These are phyloP conservation scores for Heteronetta atricapilla DNA, from an alignment of 2,113 vertebrate genomes.

Conservation along the genomic window DNA sequence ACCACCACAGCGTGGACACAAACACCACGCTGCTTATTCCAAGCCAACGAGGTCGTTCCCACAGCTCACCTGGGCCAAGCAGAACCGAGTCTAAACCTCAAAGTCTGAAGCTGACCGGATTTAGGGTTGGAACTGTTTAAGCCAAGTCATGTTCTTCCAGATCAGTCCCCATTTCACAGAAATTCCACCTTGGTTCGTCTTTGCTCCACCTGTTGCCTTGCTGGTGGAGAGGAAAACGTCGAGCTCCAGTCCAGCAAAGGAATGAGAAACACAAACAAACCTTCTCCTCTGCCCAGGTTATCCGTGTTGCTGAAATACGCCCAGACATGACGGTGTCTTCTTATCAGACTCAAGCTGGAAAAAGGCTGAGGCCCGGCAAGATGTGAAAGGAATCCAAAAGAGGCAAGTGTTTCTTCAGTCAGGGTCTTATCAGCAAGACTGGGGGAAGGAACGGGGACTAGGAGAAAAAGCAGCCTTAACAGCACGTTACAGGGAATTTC, in stretches of 20 bases:
- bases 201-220: neutral
- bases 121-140: neutral
- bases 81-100: neutral
- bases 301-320: neutral
- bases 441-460: neutral
- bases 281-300: neutral
- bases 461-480: neutral
- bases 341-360: neutral
- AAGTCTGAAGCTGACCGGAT: neutral
- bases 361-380: neutral
- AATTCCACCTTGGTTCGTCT: neutral
- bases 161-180: neutral
- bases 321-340: neutral
- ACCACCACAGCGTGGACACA: neutral
- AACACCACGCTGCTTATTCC: neutral
- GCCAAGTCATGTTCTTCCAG: neutral
- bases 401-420: neutral
- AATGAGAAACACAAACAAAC: neutral
- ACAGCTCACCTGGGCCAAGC: neutral
- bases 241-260: neutral
- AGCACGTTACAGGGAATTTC: neutral
- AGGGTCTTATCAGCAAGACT: neutral
- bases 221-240: neutral
- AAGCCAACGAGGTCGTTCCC: neutral
- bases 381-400: neutral